These are phyloP conservation scores for Clavelina lepadiformis DNA, from an alignment of 23 tunicate genomes.

Conservation along the genomic window DNA sequence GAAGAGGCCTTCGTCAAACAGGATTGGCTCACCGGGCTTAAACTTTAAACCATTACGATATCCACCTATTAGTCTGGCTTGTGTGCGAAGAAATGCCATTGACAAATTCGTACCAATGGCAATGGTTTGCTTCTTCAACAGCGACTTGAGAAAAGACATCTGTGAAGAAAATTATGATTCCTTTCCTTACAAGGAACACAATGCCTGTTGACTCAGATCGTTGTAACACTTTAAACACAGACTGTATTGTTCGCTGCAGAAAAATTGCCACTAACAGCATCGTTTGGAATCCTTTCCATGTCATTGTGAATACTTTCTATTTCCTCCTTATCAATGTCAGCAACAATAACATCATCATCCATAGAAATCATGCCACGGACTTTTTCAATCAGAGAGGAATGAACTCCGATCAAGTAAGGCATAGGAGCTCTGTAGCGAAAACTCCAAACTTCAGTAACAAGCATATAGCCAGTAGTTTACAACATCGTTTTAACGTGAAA, in stretches of 20 bases:
- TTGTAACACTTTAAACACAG: too few relatives aligned
- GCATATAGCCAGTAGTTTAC: background rate
- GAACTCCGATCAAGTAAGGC: slow-evolving; percentile 85
- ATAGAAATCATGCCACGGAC: slow-evolving; percentile 34
- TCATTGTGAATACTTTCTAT: slow-evolving; percentile 45
- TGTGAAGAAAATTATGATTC: slow-evolving; percentile 15
- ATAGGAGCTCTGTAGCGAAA: slow-evolving; percentile 63
- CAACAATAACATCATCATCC: slow-evolving; percentile 60
- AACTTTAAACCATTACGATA: slow-evolving; percentile 65
- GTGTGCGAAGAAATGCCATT: slow-evolving; percentile 54
- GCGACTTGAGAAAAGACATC: slow-evolving; percentile 58
- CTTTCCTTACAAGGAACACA: too few relatives aligned
- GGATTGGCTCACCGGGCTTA: slow-evolving; percentile 39
- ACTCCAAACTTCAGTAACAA: background rate
- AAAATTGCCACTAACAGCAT: slow-evolving; percentile 33
- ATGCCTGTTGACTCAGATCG: too few relatives aligned
- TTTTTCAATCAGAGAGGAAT: slow-evolving; percentile 64
- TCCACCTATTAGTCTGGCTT: slow-evolving; percentile 80
- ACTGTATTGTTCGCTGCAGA: too few relatives aligned
- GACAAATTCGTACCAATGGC: slow-evolving; percentile 53
- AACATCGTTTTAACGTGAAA: background rate
- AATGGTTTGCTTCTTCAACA: slow-evolving; percentile 45
- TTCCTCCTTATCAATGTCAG: slow-evolving; percentile 62
- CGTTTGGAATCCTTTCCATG: slow-evolving; percentile 57
- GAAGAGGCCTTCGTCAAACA: slow-evolving; percentile 78